Percentiles rank a stretch among this genome's conserved stretches.
Conservation (phyloP, 2,797 vertebrate species). For the Glossophaga mutica region DNA sequence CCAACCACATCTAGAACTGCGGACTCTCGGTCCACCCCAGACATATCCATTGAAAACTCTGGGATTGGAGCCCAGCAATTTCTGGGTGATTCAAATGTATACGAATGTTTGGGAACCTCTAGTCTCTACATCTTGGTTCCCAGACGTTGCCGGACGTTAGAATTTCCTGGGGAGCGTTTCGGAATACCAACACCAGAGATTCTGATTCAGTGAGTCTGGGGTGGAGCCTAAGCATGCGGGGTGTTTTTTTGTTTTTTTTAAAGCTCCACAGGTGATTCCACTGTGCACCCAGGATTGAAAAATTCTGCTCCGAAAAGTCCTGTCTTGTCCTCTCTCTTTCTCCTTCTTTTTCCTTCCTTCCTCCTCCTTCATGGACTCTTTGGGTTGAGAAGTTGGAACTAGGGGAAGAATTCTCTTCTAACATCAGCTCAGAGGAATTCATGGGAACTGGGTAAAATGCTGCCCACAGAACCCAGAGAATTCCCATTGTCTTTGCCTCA, state of each 20-base stretch:
- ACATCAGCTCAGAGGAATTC: neutral
- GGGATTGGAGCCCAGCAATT: neutral
- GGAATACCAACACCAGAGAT: neutral
- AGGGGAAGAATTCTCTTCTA: neutral
- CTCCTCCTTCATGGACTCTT: neutral
- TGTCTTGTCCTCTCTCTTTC: neutral
- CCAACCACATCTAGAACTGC: neutral
- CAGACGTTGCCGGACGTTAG: neutral
- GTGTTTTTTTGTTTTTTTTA: neutral
- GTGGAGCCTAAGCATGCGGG: neutral
- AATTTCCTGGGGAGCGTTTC: neutral
- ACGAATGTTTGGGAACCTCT: neutral
- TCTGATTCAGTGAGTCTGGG: neutral
- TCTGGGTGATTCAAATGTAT: neutral
- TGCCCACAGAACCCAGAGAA: neutral
- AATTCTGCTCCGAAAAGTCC: neutral
- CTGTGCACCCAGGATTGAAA: neutral
- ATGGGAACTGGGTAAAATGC: neutral
- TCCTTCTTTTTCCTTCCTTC: neutral
- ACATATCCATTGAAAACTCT: neutral
- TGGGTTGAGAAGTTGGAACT: neutral
- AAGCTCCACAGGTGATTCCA: neutral
- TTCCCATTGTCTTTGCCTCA: neutral
- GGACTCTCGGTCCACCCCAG: neutral
- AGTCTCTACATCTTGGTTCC: neutral